Evolutionary conservation across 2,113 vertebrate genomes (phyloP).

Genomic region (Melanerpes formicivorus): DNA sequence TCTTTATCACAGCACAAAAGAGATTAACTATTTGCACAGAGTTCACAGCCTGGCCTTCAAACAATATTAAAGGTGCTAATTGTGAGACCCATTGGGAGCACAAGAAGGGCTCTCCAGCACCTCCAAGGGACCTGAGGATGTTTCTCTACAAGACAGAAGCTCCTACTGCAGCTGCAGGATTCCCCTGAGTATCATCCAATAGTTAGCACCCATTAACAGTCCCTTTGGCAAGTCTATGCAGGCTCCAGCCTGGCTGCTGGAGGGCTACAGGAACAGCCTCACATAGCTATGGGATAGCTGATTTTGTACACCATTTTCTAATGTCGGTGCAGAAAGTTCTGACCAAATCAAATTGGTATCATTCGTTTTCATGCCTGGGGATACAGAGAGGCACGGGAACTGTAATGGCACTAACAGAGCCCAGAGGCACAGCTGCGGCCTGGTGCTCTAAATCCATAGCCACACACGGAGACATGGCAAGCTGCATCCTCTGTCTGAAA

Average conservation of each 20-base stretch:
- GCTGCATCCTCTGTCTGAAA: not conserved
- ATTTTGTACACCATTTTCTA: not conserved
- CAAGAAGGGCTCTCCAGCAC: not conserved
- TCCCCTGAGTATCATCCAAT: not conserved
- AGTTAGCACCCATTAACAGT: not conserved
- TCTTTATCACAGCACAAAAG: not conserved
- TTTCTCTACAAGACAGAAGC: not conserved
- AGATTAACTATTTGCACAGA: not conserved
- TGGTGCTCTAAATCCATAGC: not conserved
- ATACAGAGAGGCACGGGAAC: not conserved
- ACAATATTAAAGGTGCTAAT: not conserved
- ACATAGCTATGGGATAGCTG: not conserved
- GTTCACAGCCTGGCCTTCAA: not conserved
- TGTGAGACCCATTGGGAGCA: fast-evolving
- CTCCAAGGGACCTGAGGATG: not conserved
- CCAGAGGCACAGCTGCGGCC: not conserved
- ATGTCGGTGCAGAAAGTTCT: not conserved
- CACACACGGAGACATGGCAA: not conserved
- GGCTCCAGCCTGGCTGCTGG: not conserved
- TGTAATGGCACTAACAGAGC: not conserved
- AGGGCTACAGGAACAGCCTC: not conserved
- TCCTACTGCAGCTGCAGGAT: not conserved
- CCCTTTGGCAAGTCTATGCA: not conserved
- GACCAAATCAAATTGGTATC: not conserved
- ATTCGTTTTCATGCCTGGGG: not conserved